Conservation (phyloP, 2,888 invertebrate genomes). For the Tigriopus californicus region DNA sequence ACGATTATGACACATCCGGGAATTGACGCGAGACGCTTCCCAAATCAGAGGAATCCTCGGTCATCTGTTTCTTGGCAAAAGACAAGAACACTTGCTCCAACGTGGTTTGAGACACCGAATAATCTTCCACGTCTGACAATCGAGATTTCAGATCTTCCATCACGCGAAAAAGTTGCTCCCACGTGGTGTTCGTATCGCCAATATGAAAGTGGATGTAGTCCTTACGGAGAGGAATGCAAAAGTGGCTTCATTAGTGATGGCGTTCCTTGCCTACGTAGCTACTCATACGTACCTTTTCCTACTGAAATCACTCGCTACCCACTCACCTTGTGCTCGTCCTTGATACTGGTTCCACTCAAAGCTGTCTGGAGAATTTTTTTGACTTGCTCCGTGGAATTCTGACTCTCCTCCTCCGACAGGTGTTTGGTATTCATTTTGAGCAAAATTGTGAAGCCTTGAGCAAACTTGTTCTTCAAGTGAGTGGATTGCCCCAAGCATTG, state of each 20-base stretch:
- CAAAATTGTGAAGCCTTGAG: not conserved
- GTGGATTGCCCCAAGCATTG: constrained; percentile 33
- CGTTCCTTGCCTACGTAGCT: too few relatives aligned
- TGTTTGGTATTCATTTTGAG: not conserved
- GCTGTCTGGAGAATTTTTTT: not conserved
- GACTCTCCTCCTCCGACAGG: not conserved
- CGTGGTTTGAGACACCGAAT: not conserved
- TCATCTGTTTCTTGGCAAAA: not conserved
- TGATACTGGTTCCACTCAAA: not conserved
- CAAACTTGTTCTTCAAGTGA: constrained; percentile 8
- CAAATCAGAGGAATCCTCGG: not conserved
- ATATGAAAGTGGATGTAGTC: not conserved
- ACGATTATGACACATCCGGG: too few relatives aligned
- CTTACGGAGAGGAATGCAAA: not conserved
- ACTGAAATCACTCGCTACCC: too few relatives aligned
- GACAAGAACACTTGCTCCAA: constrained; percentile 1
- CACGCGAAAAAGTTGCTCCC: not conserved
- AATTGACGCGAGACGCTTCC: too few relatives aligned
- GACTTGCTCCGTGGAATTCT: not conserved
- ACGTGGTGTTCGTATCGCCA: not conserved
- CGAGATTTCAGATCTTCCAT: not conserved
- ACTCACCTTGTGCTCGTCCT: not conserved
- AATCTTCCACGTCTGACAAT: not conserved
- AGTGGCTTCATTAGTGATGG: too few relatives aligned
- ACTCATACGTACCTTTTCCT: too few relatives aligned